phyloP scores from a whole-genome alignment of 2,888 invertebrate species.

The Hirtodrosophila trivittata region DNA sequence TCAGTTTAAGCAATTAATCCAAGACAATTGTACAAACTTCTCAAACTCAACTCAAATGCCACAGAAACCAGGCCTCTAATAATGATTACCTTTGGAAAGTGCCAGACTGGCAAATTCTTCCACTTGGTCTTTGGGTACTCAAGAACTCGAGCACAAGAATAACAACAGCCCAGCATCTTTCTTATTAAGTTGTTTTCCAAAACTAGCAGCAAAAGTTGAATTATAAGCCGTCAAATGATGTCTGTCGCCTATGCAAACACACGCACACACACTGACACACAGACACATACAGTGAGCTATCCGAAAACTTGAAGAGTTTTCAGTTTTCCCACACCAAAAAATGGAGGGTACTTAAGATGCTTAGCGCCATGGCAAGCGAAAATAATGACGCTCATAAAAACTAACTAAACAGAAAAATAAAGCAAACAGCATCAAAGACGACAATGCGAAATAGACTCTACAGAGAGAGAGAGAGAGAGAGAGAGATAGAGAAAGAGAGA shows the following conservation, averaged over 20 bases:
- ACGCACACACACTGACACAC: constrained; percentile 32
- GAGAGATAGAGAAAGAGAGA: background rate
- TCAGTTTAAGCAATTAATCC: constrained; percentile 28
- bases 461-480: background rate
- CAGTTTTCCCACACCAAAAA: constrained; percentile 17
- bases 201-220: constrained; percentile 70
- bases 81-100: constrained; percentile 17
- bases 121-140: background rate
- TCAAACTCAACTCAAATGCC: constrained; percentile 17
- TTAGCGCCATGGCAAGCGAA: constrained; percentile 77
- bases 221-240: constrained; percentile 69
- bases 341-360: constrained; percentile 72
- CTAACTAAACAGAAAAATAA: constrained; percentile 74
- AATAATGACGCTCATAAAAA: constrained; percentile 79
- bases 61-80: constrained; percentile 23
- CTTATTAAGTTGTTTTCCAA: constrained; percentile 61
- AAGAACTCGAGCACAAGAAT: constrained; percentile 10
- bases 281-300: constrained; percentile 1
- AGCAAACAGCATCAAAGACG: constrained; percentile 52
- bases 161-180: constrained; percentile 32
- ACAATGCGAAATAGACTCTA: constrained; percentile 49
- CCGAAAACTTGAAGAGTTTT: constrained; percentile 27
- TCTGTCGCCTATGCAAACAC: constrained; percentile 68
- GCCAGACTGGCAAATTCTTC: constrained; percentile 26
- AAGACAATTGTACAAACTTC: constrained; percentile 17